Evolutionary conservation across 2,797 vertebrate genomes (phyloP), one percentile per base, ranked within the genome.

Genomic region (Cygnus olor): DNA sequence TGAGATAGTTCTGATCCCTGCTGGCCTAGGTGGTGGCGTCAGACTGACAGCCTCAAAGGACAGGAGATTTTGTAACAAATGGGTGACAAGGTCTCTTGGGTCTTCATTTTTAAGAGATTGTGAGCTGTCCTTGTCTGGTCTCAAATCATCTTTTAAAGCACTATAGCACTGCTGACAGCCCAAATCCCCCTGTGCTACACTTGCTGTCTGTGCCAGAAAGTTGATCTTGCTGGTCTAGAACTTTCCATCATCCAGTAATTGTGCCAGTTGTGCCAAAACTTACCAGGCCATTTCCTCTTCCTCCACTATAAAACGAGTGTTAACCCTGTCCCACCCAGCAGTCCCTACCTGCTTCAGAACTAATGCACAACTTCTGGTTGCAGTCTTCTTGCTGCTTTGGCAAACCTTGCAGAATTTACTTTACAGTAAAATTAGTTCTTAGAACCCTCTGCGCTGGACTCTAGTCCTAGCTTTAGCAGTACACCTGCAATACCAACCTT

Each of bases 241-340:
- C 14, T 72, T 69, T 61, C 85, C 65, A 12, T 20, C 49, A 61
- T 20, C 65, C 65, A 51, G 32, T 57, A 72, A 68, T 17, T 60
- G 54, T 78, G 80, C 85, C 82, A 72, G 61, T 17, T 57, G 54
- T 78, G 80, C 85, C 80, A 81, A n/a, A 91, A 94, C 63, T 56
- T 82, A 27, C 54, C 36, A 72, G 57, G 22, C 20, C 45, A 83
- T 30, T 69, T 65, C 8, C 16, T 80, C 17, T 19, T 66, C 12
- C n/a, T 85, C 40, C 65, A 40, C 65, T 71, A 0, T 68, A 57
- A 80, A 80, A 80, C 20, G 28, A 76, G 25, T 28, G 84, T 76
- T 90, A 72, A 69, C 65, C 36, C 32, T 10, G 16, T n/a, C n/a
- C 27, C 2, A 4, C 53, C 47, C 65, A 82, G 69, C 38, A 57